phyloP scores from a whole-genome alignment of 2,113 vertebrate genomes.

The Rhea americana region DNA sequence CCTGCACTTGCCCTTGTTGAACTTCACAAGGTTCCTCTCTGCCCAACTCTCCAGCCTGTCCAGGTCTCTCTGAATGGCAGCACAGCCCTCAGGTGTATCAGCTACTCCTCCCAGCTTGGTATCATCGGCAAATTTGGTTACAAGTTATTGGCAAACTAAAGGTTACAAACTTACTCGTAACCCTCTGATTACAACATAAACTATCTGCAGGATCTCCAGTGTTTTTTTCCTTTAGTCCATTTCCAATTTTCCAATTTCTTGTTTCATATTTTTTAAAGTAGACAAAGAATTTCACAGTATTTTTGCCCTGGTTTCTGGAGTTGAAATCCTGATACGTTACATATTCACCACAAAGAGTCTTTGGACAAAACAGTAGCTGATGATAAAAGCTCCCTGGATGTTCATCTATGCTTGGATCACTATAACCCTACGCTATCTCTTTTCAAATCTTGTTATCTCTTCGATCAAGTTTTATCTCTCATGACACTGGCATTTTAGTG shows the following conservation, averaged over 20 bases:
- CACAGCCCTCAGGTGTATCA: no score
- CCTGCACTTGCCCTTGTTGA: no score
- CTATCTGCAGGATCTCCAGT: neutral
- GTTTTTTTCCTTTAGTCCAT: neutral
- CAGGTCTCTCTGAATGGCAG: no score
- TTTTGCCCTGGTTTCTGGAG: neutral
- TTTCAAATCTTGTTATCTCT: neutral
- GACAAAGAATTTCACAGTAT: neutral
- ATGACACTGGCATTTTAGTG: neutral
- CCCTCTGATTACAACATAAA: neutral
- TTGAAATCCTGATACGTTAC: neutral
- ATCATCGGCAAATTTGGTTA: no score
- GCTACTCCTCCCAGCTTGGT: no score
- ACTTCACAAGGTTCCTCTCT: no score
- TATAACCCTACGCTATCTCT: neutral
- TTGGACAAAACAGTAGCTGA: neutral
- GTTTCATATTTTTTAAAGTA: neutral
- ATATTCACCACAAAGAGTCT: neutral
- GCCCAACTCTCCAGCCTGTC: no score
- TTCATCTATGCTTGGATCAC: neutral
- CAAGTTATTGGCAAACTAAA: no score
- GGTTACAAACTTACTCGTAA: neutral
- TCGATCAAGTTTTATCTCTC: neutral
- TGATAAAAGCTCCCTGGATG: neutral
- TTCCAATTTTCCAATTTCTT: neutral